These are phyloP conservation scores for Atta cephalotes DNA, from an alignment of 1,140 invertebrate species.

Conservation along the genomic window DNA sequence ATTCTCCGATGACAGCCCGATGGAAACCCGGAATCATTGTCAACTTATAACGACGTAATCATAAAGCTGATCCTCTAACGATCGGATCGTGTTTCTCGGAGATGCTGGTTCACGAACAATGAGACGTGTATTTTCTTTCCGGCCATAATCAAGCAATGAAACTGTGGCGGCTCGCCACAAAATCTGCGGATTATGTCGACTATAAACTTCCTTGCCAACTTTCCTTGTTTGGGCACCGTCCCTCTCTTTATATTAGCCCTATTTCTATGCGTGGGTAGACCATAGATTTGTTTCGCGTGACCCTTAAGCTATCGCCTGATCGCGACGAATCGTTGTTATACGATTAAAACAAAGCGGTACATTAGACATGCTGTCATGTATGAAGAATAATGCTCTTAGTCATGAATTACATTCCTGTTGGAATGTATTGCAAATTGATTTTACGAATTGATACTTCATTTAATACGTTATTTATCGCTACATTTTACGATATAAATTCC, in stretches of 20 bases:
- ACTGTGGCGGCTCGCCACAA: conserved; percentile 57
- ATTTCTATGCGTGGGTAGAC: conserved; percentile 44
- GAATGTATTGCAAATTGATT: neutral
- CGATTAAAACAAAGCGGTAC: conserved; percentile 21
- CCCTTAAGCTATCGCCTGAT: conserved; percentile 17
- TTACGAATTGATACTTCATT: conserved; percentile 1
- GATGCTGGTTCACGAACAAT: conserved; percentile 73
- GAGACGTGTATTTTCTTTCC: conserved; percentile 74
- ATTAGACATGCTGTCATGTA: neutral
- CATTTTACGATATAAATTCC: neutral
- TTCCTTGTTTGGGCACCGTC: conserved; percentile 59
- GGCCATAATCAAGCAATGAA: conserved; percentile 73
- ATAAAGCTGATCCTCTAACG: conserved; percentile 76
- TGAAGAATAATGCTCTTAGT: neutral
- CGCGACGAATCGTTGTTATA: conserved; percentile 25
- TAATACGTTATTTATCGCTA: neutral
- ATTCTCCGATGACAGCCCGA: conserved; percentile 66
- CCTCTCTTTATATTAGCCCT: conserved; percentile 22
- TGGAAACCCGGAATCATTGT: conserved; percentile 73
- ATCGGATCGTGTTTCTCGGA: conserved; percentile 75
- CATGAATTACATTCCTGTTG: neutral
- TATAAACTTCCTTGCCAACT: conserved; percentile 72
- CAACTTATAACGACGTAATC: conserved; percentile 75
- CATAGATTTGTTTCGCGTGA: conserved; percentile 45
- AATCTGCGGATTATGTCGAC: conserved; percentile 54